Evolutionary conservation across 2,888 invertebrate species (phyloP).

Genomic region (Stomorhina lunata): DNA sequence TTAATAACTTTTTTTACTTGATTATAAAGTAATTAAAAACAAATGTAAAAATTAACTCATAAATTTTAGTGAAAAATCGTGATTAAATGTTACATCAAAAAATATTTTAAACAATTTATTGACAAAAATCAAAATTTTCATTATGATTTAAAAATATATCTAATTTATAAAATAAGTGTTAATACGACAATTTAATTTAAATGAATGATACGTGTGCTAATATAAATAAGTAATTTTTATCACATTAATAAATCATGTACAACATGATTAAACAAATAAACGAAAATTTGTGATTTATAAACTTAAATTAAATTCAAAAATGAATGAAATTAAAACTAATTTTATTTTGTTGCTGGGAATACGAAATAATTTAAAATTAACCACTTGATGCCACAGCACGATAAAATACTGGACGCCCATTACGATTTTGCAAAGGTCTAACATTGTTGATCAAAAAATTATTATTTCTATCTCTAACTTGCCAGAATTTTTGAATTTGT

Average conservation of each 20-base stretch:
- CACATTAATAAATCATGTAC: background rate
- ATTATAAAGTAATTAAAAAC: too few relatives aligned
- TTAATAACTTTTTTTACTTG: too few relatives aligned
- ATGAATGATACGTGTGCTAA: background rate
- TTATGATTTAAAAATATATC: too few relatives aligned
- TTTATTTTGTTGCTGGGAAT: too few relatives aligned
- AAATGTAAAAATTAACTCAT: too few relatives aligned
- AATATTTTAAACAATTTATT: background rate
- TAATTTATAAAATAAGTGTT: too few relatives aligned
- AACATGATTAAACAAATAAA: background rate
- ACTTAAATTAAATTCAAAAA: background rate
- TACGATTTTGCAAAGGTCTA: conserved; percentile 66
- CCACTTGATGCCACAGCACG: background rate
- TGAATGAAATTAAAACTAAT: background rate
- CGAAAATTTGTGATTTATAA: background rate
- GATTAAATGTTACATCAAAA: background rate
- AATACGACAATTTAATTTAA: background rate
- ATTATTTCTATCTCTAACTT: conserved; percentile 57
- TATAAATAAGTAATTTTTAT: conserved; percentile 6
- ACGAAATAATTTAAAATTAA: too few relatives aligned
- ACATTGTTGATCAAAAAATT: conserved; percentile 63
- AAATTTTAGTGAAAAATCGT: background rate
- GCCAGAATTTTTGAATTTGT: conserved; percentile 66
- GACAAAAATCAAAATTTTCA: background rate
- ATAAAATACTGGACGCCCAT: conserved; percentile 61